A percentile compares a stretch with the other conserved stretches of the same genome.
Conservation (phyloP, 2,113 vertebrate species). For the Oreocharis arfaki region DNA sequence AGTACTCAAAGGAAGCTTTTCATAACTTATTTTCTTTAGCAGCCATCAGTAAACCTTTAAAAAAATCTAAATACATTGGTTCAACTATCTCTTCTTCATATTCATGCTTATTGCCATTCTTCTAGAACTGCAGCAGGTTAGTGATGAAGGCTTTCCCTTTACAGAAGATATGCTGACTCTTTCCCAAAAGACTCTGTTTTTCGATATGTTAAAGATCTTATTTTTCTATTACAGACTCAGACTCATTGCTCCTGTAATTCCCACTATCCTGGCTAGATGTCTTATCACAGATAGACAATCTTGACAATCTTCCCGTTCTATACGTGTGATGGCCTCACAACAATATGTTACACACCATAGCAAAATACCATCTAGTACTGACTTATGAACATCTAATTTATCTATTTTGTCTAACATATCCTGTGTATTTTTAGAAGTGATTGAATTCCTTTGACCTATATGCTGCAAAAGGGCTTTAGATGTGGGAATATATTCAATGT, state of each 20-base stretch:
- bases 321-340: accelerated
- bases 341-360: neutral
- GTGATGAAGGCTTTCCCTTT: neutral
- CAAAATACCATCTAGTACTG: neutral
- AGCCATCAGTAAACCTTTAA: neutral
- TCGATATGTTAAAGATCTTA: neutral
- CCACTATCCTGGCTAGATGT: neutral
- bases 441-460: neutral
- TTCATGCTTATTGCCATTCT: neutral
- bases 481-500: neutral
- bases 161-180: neutral
- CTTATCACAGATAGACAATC: neutral
- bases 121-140: neutral
- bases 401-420: neutral
- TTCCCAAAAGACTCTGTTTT: neutral
- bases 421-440: neutral
- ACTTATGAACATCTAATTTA: neutral
- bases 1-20: neutral
- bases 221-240: neutral
- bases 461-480: neutral
- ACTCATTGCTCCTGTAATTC: neutral
- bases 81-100: neutral
- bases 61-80: neutral
- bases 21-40: neutral
- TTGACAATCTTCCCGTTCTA: neutral